These are phyloP conservation scores for Oncorhynchus keta DNA, from an alignment of 2,113 vertebrate species.

Conservation along the genomic window DNA sequence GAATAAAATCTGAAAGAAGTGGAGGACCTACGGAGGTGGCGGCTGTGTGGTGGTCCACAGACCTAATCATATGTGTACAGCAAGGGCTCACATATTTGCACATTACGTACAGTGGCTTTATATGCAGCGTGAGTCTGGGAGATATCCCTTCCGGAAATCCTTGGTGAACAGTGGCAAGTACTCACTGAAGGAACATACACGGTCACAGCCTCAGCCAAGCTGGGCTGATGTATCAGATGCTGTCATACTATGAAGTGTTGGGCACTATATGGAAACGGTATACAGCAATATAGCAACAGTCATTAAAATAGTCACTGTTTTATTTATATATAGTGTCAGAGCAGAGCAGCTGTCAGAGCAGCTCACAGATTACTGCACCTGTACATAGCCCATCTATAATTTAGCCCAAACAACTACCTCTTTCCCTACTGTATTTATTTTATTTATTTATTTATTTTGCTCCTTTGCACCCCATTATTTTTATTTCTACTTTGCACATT, in stretches of 20 bases:
- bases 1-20: conserved; percentile 69
- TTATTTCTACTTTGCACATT: too few relatives aligned
- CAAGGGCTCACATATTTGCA: conserved; percentile 58
- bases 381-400: too few relatives aligned
- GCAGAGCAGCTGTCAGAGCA: too few relatives aligned
- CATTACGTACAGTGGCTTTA: conserved; percentile 72
- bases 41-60: conserved; percentile 45
- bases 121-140: conserved; percentile 60
- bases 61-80: conserved; percentile 67
- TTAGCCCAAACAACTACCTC: too few relatives aligned
- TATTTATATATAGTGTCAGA: too few relatives aligned
- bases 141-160: conserved; percentile 52
- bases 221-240: conserved; percentile 80
- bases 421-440: too few relatives aligned
- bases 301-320: too few relatives aligned
- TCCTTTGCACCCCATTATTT: too few relatives aligned
- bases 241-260: neutral
- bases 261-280: neutral
- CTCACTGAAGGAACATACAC: conserved; percentile 78
- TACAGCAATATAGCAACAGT: too few relatives aligned
- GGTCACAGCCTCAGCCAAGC: conserved; percentile 79
- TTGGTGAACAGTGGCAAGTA: conserved; percentile 75
- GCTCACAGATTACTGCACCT: too few relatives aligned
- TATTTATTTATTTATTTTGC: too few relatives aligned
- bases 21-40: conserved; percentile 51